These are phyloP conservation scores for Automeris io DNA, from an alignment of 2,888 invertebrate genomes.

Conservation along the genomic window DNA sequence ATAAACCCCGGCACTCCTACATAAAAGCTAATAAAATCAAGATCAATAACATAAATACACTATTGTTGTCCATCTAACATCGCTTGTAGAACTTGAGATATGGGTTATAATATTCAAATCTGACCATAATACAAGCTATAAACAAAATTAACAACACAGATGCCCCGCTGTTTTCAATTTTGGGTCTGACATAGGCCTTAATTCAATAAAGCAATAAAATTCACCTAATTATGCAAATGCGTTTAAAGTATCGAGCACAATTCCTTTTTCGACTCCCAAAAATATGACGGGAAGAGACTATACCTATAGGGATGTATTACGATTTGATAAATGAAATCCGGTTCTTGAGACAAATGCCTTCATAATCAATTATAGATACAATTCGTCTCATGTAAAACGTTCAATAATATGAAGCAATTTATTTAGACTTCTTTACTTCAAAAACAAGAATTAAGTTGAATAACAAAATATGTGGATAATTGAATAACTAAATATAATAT, in stretches of 20 bases:
- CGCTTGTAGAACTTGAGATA: conserved; percentile 66
- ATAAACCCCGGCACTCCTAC: conserved; percentile 16
- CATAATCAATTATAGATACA: conserved; percentile 47
- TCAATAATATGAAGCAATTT: too few species aligned
- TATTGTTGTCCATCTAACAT: conserved; percentile 67
- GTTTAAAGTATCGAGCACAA: conserved; percentile 65
- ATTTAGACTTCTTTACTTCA: too few species aligned
- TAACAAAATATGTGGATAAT: too few species aligned
- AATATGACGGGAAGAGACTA: conserved; percentile 46
- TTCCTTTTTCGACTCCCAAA: conserved; percentile 56
- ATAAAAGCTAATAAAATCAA: conserved; percentile 20
- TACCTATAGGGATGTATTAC: conserved; percentile 39
- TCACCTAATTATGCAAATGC: conserved; percentile 78
- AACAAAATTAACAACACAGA: conserved; percentile 77
- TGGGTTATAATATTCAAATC: conserved; percentile 66
- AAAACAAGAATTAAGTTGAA: too few species aligned
- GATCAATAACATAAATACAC: conserved; percentile 64
- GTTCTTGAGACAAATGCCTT: conserved; percentile 37
- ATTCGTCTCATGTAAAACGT: conserved; percentile 25
- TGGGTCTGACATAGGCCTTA: conserved; percentile 73
- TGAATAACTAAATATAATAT: too few species aligned
- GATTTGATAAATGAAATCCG: conserved; percentile 56
- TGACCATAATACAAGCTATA: conserved; percentile 73
- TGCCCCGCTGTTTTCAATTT: conserved; percentile 75
- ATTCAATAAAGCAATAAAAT: conserved; percentile 78